A percentile compares a stretch with the other conserved stretches of the same genome.
Conservation (phyloP, 2,113 vertebrate species). For the Hydrochoerus hydrochaeris region DNA sequence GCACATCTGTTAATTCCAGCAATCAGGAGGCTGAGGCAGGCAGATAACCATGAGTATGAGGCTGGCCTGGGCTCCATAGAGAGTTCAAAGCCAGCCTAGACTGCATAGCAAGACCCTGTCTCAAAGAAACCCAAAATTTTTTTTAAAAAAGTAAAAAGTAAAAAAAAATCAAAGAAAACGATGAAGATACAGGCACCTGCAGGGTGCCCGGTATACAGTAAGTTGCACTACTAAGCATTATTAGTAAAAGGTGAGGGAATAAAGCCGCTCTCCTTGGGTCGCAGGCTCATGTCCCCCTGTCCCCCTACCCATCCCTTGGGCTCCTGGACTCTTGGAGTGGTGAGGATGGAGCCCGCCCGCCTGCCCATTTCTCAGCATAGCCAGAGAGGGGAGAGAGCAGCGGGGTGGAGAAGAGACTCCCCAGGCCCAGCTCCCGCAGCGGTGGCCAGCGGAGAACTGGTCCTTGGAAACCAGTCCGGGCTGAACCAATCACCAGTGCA, state of each 20-base stretch:
- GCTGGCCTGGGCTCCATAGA: not conserved
- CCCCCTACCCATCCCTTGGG: not conserved
- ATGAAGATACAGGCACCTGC: not conserved
- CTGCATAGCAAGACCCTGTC: not conserved
- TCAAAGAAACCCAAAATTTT: not conserved
- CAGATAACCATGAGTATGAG: not conserved
- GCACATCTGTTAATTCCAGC: not conserved
- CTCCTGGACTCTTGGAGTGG: not conserved
- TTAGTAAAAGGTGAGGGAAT: not conserved
- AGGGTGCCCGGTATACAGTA: not conserved
- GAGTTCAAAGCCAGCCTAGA: not conserved
- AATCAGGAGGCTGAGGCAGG: not conserved
- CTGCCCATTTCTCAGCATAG: no score
- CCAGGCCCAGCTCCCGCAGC: not conserved
- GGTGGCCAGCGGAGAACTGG: not conserved
- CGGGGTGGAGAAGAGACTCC: not conserved
- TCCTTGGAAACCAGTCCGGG: not conserved
- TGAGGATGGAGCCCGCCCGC: not conserved
- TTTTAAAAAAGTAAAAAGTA: no score
- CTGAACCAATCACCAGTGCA: not conserved
- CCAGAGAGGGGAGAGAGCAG: not conserved
- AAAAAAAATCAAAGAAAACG: not conserved
- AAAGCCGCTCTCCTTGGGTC: not conserved
- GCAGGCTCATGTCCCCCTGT: not conserved
- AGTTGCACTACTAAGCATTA: not conserved